phyloP scores from a whole-genome alignment of 2,113 vertebrate genomes.

The Ia io region DNA sequence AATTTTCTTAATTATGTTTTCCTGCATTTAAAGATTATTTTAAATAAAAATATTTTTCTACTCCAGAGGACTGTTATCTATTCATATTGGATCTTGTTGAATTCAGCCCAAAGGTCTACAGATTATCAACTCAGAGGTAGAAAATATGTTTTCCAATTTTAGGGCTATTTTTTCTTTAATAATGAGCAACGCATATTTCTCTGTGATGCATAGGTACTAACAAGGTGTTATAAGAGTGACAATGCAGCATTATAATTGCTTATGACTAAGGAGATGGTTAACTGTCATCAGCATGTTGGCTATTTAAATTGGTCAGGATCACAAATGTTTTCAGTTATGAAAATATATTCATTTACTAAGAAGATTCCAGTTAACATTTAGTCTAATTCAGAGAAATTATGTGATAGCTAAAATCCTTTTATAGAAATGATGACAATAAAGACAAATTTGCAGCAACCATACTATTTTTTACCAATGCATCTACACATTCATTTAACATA shows the following conservation, averaged over 20 bases:
- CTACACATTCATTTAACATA: background rate
- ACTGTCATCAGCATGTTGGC: background rate
- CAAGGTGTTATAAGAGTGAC: background rate
- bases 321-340: conserved; percentile 15
- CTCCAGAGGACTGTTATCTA: background rate
- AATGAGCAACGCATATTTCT: background rate
- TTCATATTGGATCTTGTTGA: background rate
- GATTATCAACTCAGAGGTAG: background rate
- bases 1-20: background rate
- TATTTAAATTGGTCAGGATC: conserved; percentile 39
- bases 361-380: conserved; percentile 19
- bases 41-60: background rate
- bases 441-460: background rate
- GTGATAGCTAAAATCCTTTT: background rate
- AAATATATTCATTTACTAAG: conserved; percentile 43
- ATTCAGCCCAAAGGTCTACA: background rate
- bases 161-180: background rate
- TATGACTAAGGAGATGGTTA: background rate
- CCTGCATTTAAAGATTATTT: background rate
- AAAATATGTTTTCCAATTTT: background rate
- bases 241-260: background rate
- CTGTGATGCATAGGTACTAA: background rate
- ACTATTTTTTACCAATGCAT: background rate
- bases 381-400: background rate
- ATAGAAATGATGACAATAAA: conserved; percentile 24